These are phyloP conservation scores for Microtus obscurus DNA, from an alignment of 2,797 vertebrate genomes.

Conservation along the genomic window DNA sequence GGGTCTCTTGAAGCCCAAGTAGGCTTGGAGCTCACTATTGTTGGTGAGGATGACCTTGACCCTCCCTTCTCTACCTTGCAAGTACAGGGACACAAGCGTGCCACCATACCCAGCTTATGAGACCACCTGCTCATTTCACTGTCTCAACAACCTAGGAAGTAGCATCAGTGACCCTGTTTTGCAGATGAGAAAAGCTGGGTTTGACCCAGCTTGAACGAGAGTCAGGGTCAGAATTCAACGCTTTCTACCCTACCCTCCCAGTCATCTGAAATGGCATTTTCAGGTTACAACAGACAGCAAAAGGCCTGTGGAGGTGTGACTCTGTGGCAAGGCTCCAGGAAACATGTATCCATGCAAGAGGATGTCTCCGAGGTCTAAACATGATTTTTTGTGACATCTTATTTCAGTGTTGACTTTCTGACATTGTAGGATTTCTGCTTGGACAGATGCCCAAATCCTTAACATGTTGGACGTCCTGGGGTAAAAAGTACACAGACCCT, in stretches of 20 bases:
- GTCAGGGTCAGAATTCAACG: background rate
- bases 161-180: background rate
- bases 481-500: background rate
- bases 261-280: background rate
- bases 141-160: background rate
- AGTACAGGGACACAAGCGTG: background rate
- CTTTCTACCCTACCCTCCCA: background rate
- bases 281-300: background rate
- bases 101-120: background rate
- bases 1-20: background rate
- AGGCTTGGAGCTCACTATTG: background rate
- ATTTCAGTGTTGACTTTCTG: background rate
- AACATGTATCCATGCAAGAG: background rate
- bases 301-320: background rate
- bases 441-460: background rate
- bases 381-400: background rate
- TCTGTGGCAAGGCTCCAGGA: background rate
- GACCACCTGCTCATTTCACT: background rate
- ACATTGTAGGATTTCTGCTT: background rate
- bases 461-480: background rate
- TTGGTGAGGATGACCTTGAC: background rate
- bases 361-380: background rate
- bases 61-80: background rate
- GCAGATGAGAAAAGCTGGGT: background rate
- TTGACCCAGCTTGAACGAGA: background rate